These are phyloP conservation scores for Conomelus anceps DNA, from an alignment of 2,888 invertebrate genomes.

Conservation along the genomic window DNA sequence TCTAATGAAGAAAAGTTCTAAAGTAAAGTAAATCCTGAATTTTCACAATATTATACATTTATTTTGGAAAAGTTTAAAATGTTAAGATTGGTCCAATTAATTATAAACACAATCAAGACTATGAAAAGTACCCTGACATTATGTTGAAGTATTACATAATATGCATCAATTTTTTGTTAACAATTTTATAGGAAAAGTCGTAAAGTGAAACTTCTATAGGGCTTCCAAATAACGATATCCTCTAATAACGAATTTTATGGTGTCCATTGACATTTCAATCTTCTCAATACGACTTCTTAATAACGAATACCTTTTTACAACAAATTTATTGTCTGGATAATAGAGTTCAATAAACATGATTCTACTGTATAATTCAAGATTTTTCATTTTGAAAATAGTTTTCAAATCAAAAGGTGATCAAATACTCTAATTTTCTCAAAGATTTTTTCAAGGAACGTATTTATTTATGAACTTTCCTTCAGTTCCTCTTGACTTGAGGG, in stretches of 20 bases:
- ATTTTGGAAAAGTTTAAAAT: neutral
- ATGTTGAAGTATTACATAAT: neutral
- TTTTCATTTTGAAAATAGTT: no score
- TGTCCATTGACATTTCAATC: no score
- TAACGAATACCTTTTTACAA: neutral
- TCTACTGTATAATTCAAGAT: neutral
- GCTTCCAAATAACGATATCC: no score
- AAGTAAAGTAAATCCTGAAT: neutral
- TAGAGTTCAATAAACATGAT: no score
- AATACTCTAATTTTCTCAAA: no score
- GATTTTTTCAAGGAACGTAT: no score
- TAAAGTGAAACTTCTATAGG: no score
- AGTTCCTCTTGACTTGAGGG: no score
- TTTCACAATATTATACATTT: neutral
- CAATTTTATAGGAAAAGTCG: neutral
- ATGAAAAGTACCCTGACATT: neutral
- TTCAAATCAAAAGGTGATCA: no score
- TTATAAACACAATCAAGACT: neutral
- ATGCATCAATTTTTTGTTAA: neutral
- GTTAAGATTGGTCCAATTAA: neutral
- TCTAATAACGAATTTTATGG: no score
- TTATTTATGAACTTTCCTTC: no score
- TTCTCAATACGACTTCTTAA: no score
- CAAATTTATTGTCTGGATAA: neutral
- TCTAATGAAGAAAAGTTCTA: neutral